phyloP scores from a whole-genome alignment of 2,797 vertebrate genomes.

The Anguilla pacifica region DNA sequence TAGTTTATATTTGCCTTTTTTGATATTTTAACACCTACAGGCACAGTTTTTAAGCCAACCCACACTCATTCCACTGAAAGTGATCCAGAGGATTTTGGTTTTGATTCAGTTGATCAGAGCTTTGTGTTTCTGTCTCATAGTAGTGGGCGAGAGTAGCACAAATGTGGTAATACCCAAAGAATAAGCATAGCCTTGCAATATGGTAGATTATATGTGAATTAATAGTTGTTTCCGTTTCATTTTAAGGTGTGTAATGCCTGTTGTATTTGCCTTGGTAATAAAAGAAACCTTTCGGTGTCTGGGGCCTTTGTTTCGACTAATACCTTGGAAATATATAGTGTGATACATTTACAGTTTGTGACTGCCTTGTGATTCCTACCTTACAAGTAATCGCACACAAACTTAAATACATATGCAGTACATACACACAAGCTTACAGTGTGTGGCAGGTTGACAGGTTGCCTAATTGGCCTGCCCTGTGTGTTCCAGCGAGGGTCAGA shows the following conservation, averaged over 20 bases:
- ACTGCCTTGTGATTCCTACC: neutral
- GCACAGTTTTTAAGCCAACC: too few relatives aligned
- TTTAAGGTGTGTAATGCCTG: constrained; percentile 32
- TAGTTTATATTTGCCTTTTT: too few relatives aligned
- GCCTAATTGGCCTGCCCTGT: constrained; percentile 9
- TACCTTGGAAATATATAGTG: constrained; percentile 22
- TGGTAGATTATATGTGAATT: neutral
- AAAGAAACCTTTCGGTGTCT: constrained; percentile 44
- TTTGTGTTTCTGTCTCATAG: constrained; percentile 26
- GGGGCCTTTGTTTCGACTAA: constrained; percentile 23
- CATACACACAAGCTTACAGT: too few relatives aligned
- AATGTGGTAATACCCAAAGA: neutral
- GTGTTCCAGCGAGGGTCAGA: constrained; percentile 87
- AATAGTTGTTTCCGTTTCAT: neutral
- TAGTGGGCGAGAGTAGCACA: neutral
- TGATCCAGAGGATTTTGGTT: too few relatives aligned
- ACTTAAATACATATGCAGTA: neutral
- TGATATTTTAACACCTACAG: too few relatives aligned
- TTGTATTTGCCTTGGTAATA: constrained; percentile 27
- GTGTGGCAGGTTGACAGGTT: neutral
- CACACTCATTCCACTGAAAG: too few relatives aligned
- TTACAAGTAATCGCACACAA: neutral
- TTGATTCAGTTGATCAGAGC: constrained; percentile 4
- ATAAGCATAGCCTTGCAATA: neutral
- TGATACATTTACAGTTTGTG: constrained; percentile 33